Base-by-base conservation (phyloP, 35 echinoderm and acorn worm genomes). In the Heliocidaris erythrogramma region DNA sequence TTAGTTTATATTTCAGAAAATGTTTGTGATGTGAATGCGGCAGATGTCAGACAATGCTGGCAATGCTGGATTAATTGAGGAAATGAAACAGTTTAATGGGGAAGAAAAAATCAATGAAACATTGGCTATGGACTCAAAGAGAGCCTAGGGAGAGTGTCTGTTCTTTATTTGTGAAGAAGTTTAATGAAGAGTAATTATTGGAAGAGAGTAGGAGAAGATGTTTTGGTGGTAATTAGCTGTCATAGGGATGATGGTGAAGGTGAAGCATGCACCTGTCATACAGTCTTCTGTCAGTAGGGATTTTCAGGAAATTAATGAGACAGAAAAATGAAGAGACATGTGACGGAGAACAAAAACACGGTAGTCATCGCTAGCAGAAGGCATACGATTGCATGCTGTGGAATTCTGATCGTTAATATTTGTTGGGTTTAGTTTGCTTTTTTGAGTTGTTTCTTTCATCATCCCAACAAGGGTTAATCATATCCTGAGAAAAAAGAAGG, bases 231-330 rank as follows among this genome's bases (percentile, higher is more conserved):
- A 92, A 92, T 92, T 50, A 92, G 91, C 91, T 92, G 91, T 92
- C 91, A 92, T 17, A 29, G 17, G 10, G 31, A 91, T 49, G 13
- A 30, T 32, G 48, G 47, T 92, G 91, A 92, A 92, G 91, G 91
- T 92, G 91, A 92, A 59, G 29, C n/a, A 92, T 92, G 29, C 91
- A 92, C 91, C 91, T 92, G 91, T 92, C 91, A 27, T 59, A 2
- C 48, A 50, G 29, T n/a, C 47, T 30, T 92, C 91, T 59, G 49
- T 92, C 91, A 92, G 48, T 16, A 32, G 31, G 24, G 91, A 92
- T 92, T 92, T 59, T 92, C 91, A 92, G 91, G 91, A 92, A 92
- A 92, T 92, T 92, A 92, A 92, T 59, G 49, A 92, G 91, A 92
- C 47, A 92, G 91, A 59, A 59, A 92, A 59, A 92, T 32, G 49